A percentile compares a stretch with the other conserved stretches of the same genome.
Conservation (phyloP, 2,888 invertebrate species). For the Lomographa bimaculata region DNA sequence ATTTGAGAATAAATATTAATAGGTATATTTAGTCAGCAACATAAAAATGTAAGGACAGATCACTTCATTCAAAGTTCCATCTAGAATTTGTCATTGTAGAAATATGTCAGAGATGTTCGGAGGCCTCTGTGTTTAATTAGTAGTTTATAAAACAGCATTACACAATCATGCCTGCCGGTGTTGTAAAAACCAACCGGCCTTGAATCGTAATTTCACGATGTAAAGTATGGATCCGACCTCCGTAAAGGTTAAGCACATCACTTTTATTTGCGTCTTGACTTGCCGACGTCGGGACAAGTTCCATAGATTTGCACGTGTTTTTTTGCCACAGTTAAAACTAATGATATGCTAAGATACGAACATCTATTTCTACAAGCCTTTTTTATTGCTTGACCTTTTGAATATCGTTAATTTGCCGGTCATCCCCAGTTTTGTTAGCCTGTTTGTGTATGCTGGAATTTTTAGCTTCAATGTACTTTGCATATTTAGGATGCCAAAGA, state of each 20-base stretch:
- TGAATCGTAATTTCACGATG: slow-evolving; percentile 74
- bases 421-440: slow-evolving; percentile 20
- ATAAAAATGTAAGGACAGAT: too few species aligned
- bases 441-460: slow-evolving; percentile 3
- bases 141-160: slow-evolving; percentile 46
- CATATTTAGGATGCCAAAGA: too few species aligned
- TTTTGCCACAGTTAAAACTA: slow-evolving; percentile 39
- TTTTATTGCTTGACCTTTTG: slow-evolving; percentile 46
- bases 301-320: slow-evolving; percentile 37
- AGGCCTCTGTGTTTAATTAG: slow-evolving; percentile 47
- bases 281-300: slow-evolving; percentile 55
- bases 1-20: too few species aligned
- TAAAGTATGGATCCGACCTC: slow-evolving; percentile 62
- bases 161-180: slow-evolving; percentile 35
- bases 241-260: slow-evolving; percentile 77
- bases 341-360: slow-evolving; percentile 30
- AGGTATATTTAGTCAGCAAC: too few species aligned
- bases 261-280: slow-evolving; percentile 68
- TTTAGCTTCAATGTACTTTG: too few species aligned
- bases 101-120: slow-evolving; percentile 4
- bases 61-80: too few species aligned
- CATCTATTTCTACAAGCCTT: slow-evolving; percentile 18
- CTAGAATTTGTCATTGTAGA: too few species aligned
- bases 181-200: slow-evolving; percentile 59
- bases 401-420: slow-evolving; percentile 27